These are phyloP conservation scores for Archivesica marissinica DNA, from an alignment of 1,140 invertebrate genomes.

Conservation along the genomic window DNA sequence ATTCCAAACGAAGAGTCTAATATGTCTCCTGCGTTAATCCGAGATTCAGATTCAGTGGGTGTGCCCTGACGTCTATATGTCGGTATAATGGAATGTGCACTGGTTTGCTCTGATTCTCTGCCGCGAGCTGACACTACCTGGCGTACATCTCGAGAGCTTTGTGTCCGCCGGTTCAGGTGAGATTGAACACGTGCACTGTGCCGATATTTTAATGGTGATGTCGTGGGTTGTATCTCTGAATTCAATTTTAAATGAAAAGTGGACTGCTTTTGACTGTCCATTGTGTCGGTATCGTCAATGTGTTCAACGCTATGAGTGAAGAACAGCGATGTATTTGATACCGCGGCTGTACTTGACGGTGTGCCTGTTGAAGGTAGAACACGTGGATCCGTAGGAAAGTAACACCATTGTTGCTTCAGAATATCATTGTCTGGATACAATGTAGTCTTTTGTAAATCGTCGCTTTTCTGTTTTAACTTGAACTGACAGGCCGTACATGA, in stretches of 20 bases:
- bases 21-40: neutral
- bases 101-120: neutral
- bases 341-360: neutral
- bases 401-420: slow-evolving; percentile 35
- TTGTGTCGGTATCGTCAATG: neutral
- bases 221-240: neutral
- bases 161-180: neutral
- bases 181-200: neutral
- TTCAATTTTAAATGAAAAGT: neutral
- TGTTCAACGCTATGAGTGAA: neutral
- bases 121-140: neutral
- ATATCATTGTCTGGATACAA: neutral
- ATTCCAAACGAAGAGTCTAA: neutral
- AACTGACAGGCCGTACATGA: slow-evolving; percentile 39
- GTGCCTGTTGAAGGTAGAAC: slow-evolving; percentile 23
- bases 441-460: neutral
- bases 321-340: neutral
- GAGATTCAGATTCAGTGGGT: neutral
- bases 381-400: slow-evolving; percentile 40
- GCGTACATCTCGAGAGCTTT: neutral
- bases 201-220: neutral
- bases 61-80: neutral
- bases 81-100: neutral
- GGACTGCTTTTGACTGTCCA: neutral
- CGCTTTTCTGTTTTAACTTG: slow-evolving; percentile 31